These are phyloP conservation scores for Cremastinae sp. DNA, from an alignment of 2,888 invertebrate species.

Conservation along the genomic window DNA sequence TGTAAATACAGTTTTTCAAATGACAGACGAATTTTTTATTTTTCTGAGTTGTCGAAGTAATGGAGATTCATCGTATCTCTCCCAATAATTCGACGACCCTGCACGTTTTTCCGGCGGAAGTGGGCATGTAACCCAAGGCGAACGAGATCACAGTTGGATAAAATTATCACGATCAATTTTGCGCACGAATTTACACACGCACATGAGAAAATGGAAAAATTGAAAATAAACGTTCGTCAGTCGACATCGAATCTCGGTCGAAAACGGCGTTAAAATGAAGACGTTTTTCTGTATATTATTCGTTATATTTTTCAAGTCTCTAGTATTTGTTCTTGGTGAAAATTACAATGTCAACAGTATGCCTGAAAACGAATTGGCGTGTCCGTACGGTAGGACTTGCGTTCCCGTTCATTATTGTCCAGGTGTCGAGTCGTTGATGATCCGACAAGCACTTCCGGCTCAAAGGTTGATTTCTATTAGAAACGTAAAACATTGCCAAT, in stretches of 20 bases:
- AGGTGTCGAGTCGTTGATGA: slow-evolving; percentile 67
- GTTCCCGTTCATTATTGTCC: slow-evolving; percentile 68
- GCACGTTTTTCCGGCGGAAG: slow-evolving; percentile 72
- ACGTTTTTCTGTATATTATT: slow-evolving; percentile 17
- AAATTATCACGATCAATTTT: slow-evolving; percentile 51
- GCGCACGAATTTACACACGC: slow-evolving; percentile 52
- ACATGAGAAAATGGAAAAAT: slow-evolving; percentile 12
- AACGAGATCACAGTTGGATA: slow-evolving; percentile 58
- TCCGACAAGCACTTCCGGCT: slow-evolving; percentile 68
- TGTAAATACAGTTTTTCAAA: not conserved
- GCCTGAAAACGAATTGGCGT: slow-evolving; percentile 63
- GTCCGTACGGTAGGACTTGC: slow-evolving; percentile 68
- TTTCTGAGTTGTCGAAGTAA: slow-evolving; percentile 20
- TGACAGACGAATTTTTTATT: not conserved
- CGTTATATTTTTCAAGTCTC: slow-evolving; percentile 17
- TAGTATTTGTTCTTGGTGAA: slow-evolving; percentile 26
- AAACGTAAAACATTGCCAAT: too few species aligned
- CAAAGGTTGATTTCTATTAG: slow-evolving; percentile 66
- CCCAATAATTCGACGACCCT: slow-evolving; percentile 32
- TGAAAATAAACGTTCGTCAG: not conserved
- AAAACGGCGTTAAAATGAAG: slow-evolving; percentile 39
- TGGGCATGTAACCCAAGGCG: slow-evolving; percentile 72
- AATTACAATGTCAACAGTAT: slow-evolving; percentile 56
- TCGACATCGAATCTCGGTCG: slow-evolving; percentile 13
- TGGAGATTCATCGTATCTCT: slow-evolving; percentile 29